Base-by-base conservation (phyloP, 1,140 invertebrate species). In the Yoshiicerus persimilis region DNA sequence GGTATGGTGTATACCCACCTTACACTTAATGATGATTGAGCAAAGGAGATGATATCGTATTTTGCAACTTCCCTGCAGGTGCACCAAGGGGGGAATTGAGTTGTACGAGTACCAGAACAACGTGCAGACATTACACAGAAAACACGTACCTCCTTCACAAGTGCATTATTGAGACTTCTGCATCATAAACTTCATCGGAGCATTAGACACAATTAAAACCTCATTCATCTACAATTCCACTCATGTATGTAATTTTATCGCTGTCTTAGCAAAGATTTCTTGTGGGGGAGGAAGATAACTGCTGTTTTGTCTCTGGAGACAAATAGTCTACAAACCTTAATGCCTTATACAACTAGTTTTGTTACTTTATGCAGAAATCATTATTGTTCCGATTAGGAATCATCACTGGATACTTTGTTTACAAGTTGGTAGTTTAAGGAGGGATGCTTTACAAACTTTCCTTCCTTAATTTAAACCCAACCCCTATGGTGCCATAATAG, bases 171-270 rank as follows among this genome's bases (percentile, higher is more conserved):
- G 27, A 27, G 56, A 62, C 87, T 88, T 88, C 75, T 80, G 87
- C 66, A 34, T 47, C 62, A 88, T 80, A 77, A 86, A 88, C 85
- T 80, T 86, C 84, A 32, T 23, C 84, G 64, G 47, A 75, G 84
- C 84, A 88, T 88, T 88, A 86, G 56, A 32, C 66, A 62, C 87
- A 88, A 88, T 88, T 88, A 88, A 88, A 88, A 86, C 56, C 39
- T 30, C 84, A 86, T 88, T 70, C 84, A 80, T 88, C 84, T 80
- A 32, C 32, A 16, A 70, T 70, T 25, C 64, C n/a, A 38, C 86
- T 86, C 64, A 86, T 70, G 86, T 70, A 75, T 86, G 86, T 70
- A 86, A 75, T 56, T 80, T 80, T 80, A 80, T 80, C 32, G 75
- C 75, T 80, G 34, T 34, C 75, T 80, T 36, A 38, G 75, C 75